Evolutionary conservation across 2,797 vertebrate genomes (phyloP).

Genomic region (Pyrocephalus nanus): DNA sequence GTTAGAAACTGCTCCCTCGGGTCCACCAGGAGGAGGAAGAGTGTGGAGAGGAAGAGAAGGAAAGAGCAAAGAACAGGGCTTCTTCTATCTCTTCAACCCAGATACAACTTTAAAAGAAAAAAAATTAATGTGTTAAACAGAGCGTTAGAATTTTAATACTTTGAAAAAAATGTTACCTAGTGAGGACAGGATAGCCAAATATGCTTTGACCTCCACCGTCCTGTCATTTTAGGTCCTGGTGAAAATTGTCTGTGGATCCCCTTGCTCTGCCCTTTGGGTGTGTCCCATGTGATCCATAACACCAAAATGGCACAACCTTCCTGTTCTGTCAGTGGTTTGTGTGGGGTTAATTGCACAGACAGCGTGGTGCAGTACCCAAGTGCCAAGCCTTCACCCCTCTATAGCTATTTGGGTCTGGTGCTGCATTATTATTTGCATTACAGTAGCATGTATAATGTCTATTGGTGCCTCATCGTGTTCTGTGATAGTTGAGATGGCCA

Average conservation of each 20-base stretch:
- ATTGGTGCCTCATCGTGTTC: neutral
- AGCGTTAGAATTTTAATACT: neutral
- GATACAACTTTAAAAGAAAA: neutral
- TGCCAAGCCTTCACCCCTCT: neutral
- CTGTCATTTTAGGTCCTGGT: neutral
- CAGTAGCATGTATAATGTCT: neutral
- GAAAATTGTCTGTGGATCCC: neutral
- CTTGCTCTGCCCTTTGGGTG: neutral
- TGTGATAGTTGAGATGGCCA: neutral
- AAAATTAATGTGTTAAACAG: neutral
- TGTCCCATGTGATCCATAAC: neutral
- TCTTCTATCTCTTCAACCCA: neutral
- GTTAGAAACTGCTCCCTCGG: neutral
- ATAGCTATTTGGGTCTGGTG: neutral
- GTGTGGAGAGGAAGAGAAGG: neutral
- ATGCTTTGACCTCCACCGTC: neutral
- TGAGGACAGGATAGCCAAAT: neutral
- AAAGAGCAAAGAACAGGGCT: neutral
- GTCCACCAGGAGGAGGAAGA: conserved; percentile 15
- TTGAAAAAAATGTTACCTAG: neutral
- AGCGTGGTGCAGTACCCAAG: neutral
- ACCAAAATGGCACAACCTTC: neutral
- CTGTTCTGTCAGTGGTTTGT: neutral
- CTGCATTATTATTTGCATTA: neutral
- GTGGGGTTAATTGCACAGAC: neutral